These are phyloP conservation scores for Halcyon senegalensis DNA, from an alignment of 2,113 vertebrate species.

Conservation along the genomic window DNA sequence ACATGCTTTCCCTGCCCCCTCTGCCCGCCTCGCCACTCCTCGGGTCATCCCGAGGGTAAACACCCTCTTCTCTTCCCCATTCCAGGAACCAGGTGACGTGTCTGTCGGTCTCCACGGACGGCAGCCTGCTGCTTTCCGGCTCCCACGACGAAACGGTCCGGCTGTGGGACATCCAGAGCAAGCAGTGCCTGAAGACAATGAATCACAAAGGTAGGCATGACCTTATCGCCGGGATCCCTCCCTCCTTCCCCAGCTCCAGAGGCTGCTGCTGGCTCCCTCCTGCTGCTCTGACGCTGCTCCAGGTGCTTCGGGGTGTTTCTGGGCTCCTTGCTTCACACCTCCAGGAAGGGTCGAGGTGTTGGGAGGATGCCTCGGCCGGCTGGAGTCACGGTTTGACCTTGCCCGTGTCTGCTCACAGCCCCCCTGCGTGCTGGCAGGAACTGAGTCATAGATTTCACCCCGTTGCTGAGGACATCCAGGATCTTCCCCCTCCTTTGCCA, in stretches of 20 bases:
- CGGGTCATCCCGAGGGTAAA: background rate
- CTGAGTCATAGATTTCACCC: conserved; percentile 48
- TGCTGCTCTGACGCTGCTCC: background rate
- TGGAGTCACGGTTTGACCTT: background rate
- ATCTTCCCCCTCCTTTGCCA: conserved; percentile 24
- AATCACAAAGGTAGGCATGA: conserved; percentile 87
- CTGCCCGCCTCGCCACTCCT: background rate
- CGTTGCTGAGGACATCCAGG: background rate
- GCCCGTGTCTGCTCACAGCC: background rate
- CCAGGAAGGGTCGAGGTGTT: background rate
- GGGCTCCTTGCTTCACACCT: background rate
- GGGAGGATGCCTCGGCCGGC: background rate
- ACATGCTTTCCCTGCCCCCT: background rate
- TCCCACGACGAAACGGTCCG: conserved; percentile 92
- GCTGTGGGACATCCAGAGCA: conserved; percentile 95
- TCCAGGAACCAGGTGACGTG: conserved; percentile 92
- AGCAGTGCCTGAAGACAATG: conserved; percentile 89
- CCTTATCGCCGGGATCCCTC: background rate
- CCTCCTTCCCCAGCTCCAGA: background rate
- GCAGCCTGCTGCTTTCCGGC: conserved; percentile 89
- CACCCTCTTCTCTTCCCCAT: conserved; percentile 15
- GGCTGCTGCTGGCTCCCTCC: background rate
- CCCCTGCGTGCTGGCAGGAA: background rate
- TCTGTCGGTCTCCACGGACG: conserved; percentile 91
- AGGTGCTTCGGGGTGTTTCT: background rate